A percentile compares a stretch with the other conserved stretches of the same genome.
phyloP scores from a whole-genome alignment of 2,113 vertebrate genomes.

The Pterocles orientalis region DNA sequence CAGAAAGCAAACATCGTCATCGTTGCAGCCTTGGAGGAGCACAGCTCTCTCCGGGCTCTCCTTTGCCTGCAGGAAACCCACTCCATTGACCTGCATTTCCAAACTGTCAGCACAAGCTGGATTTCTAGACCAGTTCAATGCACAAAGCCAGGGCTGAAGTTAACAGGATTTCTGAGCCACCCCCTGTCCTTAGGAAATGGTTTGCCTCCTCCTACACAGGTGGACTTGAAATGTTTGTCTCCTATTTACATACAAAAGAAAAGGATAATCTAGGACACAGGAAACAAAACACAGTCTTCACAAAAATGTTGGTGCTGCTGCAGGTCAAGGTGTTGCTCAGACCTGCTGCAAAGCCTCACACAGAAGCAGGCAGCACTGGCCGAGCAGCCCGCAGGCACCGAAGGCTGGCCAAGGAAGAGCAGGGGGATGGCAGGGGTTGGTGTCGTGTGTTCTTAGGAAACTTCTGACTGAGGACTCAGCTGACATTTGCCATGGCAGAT shows the following conservation, averaged over 20 bases:
- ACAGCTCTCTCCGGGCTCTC: neutral
- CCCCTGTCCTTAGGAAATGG: neutral
- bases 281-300: neutral
- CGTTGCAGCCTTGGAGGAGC: neutral
- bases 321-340: neutral
- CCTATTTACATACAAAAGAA: neutral
- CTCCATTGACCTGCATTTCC: neutral
- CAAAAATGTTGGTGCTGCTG: neutral
- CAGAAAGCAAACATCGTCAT: neutral
- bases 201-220: neutral
- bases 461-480: neutral
- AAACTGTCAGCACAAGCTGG: neutral
- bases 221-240: neutral
- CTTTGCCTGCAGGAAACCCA: neutral
- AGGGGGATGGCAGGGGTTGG: neutral
- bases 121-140: neutral
- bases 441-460: neutral
- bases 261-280: neutral
- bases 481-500: neutral
- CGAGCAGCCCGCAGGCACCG: neutral
- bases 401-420: accelerated
- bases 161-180: neutral
- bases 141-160: neutral
- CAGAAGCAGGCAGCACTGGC: neutral
- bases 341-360: neutral